Percentiles rank a stretch among this genome's conserved stretches.
These are phyloP conservation scores for Lasioglossum marginatum DNA, from an alignment of 2,888 invertebrate genomes.

Conservation along the genomic window DNA sequence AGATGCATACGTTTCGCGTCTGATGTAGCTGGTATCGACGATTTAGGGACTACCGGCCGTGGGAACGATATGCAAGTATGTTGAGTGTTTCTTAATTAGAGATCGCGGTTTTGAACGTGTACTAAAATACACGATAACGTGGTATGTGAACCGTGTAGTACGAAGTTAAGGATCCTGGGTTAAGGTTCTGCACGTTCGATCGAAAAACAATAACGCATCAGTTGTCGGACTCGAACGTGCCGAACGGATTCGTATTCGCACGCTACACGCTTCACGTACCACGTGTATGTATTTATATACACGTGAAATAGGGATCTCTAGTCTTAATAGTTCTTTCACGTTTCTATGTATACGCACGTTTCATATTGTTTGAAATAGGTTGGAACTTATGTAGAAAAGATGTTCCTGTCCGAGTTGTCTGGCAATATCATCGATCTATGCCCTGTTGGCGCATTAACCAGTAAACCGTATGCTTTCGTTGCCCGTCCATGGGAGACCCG, in stretches of 20 bases:
- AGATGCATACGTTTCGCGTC: slow-evolving; percentile 99
- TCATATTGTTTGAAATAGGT: slow-evolving; percentile 86
- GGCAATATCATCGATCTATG: slow-evolving; percentile 99
- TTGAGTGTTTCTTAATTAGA: neutral
- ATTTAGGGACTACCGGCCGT: slow-evolving; percentile 96
- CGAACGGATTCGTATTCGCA: no score
- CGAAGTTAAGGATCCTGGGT: no score
- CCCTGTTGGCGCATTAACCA: slow-evolving; percentile 99
- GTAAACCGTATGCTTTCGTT: slow-evolving; percentile 98
- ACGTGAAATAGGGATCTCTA: no score
- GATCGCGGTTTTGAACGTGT: no score
- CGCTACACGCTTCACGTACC: no score
- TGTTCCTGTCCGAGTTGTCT: slow-evolving; percentile 98
- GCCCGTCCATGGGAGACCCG: slow-evolving; percentile 99
- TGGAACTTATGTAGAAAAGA: slow-evolving; percentile 99
- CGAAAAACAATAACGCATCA: no score
- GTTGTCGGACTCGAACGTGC: no score
- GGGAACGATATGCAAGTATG: slow-evolving; percentile 97
- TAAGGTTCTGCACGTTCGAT: no score
- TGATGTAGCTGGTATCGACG: slow-evolving; percentile 99
- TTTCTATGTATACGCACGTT: neutral
- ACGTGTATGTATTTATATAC: no score
- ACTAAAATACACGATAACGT: no score
- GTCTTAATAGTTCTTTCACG: neutral
- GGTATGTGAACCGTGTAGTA: no score